Percentiles rank a stretch among this genome's conserved stretches.
Conservation (phyloP, 2,113 vertebrate genomes). For the Gnathochromis pfefferi region DNA sequence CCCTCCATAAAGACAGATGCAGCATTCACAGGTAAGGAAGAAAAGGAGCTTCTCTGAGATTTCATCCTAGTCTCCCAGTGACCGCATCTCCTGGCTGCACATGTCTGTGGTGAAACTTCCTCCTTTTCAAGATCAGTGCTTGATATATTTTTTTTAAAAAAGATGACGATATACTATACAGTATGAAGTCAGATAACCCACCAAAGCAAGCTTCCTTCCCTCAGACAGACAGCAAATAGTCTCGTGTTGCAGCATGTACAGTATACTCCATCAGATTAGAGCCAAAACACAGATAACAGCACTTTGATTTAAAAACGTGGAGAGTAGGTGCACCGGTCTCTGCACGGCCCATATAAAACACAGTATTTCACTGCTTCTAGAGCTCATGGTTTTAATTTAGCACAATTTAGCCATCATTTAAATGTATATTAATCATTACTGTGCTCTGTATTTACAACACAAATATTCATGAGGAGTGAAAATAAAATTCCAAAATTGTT, state of each 20-base stretch:
- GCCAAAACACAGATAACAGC: neutral
- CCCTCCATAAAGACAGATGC: constrained; percentile 89
- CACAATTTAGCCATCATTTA: neutral
- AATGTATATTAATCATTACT: neutral
- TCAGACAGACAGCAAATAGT: constrained; percentile 7
- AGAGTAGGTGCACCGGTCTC: neutral
- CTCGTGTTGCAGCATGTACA: constrained; percentile 31
- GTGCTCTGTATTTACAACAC: neutral
- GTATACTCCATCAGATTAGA: constrained; percentile 14
- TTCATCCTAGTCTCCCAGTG: neutral
- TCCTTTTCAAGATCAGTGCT: neutral
- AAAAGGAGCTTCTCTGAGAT: neutral
- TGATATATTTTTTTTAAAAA: neutral
- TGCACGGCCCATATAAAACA: neutral
- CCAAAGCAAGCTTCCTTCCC: neutral
- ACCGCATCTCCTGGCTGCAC: neutral
- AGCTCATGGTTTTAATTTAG: neutral
- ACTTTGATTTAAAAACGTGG: constrained; percentile 4
- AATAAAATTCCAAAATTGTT: neutral
- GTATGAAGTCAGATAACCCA: constrained; percentile 50
- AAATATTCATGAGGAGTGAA: neutral
- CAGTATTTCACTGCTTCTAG: neutral
- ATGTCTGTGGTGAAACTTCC: neutral
- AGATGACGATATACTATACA: constrained; percentile 11
- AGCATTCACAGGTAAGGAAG: constrained; percentile 82